phyloP scores from a whole-genome alignment of 35 echinoderm and acorn worm species.

The Amphiura filiformis region DNA sequence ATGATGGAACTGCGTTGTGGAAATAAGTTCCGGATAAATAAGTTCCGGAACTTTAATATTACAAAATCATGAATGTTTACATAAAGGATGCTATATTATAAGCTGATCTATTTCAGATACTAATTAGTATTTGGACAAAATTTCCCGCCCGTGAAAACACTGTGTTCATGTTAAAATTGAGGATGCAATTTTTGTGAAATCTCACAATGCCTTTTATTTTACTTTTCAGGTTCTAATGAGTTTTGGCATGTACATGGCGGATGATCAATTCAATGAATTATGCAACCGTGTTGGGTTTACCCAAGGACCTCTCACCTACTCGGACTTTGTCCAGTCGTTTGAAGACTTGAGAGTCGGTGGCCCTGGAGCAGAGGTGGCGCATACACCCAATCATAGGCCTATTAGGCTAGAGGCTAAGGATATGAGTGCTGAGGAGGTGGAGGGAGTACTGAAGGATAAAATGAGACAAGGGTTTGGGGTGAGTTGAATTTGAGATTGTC shows the following conservation, averaged over 20 bases:
- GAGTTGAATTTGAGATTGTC: constrained; percentile 32
- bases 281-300: constrained; percentile 60
- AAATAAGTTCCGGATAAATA: too few relatives aligned
- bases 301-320: constrained; percentile 62
- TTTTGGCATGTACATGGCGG: constrained; percentile 98
- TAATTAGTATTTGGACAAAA: too few relatives aligned
- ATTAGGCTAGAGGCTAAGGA: constrained; percentile 49
- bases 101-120: too few relatives aligned
- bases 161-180: too few relatives aligned
- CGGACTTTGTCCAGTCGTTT: constrained; percentile 85
- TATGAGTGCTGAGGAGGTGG: constrained; percentile 79
- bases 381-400: constrained; percentile 77
- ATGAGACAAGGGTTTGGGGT: constrained; percentile 90
- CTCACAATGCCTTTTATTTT: too few relatives aligned
- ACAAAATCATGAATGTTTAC: too few relatives aligned
- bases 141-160: too few relatives aligned
- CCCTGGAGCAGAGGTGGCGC: constrained; percentile 71
- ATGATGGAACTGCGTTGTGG: too few relatives aligned
- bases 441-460: constrained; percentile 52
- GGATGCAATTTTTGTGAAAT: too few relatives aligned
- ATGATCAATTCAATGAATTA: constrained; percentile 78
- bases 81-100: too few relatives aligned
- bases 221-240: constrained; percentile 59
- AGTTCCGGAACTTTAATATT: too few relatives aligned
- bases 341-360: constrained; percentile 73